A percentile compares a stretch with the other conserved stretches of the same genome.
Conservation (phyloP, 2,113 vertebrate genomes). For the Carassius gibelio region DNA sequence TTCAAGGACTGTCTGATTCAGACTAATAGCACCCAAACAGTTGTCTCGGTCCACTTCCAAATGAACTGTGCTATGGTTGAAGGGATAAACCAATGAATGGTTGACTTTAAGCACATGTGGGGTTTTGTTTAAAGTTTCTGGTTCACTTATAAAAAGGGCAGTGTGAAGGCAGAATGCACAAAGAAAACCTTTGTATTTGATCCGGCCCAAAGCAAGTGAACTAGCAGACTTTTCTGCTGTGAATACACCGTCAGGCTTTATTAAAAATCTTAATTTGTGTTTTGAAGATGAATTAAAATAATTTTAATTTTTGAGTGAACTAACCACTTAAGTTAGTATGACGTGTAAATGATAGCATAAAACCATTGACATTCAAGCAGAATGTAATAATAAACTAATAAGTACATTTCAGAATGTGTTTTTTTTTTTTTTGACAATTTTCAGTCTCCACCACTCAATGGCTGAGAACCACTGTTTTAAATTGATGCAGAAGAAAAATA, state of each 20-base stretch:
- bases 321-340: no score
- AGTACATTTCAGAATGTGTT: not conserved
- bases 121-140: no score
- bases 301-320: no score
- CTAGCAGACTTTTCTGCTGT: no score
- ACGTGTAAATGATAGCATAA: not conserved
- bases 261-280: not conserved
- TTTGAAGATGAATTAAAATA: not conserved
- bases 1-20: conserved; percentile 15
- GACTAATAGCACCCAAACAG: not conserved
- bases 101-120: no score
- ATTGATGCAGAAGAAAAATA: conserved; percentile 4
- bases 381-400: not conserved
- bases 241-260: not conserved
- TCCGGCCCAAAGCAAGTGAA: no score
- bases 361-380: not conserved
- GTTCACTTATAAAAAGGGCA: no score
- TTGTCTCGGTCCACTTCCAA: no score
- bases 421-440: not conserved
- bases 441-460: conserved; percentile 2
- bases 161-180: no score
- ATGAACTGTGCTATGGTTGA: no score
- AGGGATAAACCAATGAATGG: no score
- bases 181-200: no score
- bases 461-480: not conserved